Base-by-base conservation (phyloP, 2,888 invertebrate genomes). In the Thera britannica region DNA sequence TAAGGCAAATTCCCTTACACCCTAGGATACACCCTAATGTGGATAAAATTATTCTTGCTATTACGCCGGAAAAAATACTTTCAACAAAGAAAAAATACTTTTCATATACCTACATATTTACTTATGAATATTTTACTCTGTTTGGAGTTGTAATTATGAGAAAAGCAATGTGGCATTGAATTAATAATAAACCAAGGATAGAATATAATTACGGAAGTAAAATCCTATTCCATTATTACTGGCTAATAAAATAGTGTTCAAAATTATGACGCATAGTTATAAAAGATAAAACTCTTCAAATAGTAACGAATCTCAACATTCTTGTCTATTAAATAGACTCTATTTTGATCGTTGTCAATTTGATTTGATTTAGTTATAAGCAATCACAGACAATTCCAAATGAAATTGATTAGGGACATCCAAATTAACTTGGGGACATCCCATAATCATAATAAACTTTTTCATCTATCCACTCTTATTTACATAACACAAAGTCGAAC, bases 1-100 rank as follows among this genome's bases (percentile, higher is more conserved):
- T 81, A 75, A 86, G 75, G 83, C 86, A 90, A 89, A 89, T 90
- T 88, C 86, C 85, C 51, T 46, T n/a, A 75, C 78, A 78, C 79
- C 79, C 77, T 75, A n/a, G n/a, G n/a, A n/a, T 66, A 70, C n/a
- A n/a, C n/a, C 78, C 79, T 89, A 84, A 87, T 85, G 84, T 78
- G 77, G 78, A 79, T 82, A 83, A 82, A 82, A 88, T 88, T 86
- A 86, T 82, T 79, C 80, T 75, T 76, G 73, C 77, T 79, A 76
- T 72, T 73, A 73, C 65, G 71, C 72, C 67, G 63, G 61, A 76
- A 68, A 69, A 78, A 82, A 82, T 56, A 23, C 23, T 23, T 23
- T 1, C 23, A 23, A 23, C 80, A 73, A 72, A 44, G 78, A 70
- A 71, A 78, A 71, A 71, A 72, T 72, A 67, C 65, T 58, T 72